Base-by-base conservation (phyloP, 2,797 vertebrate genomes). In the Oryzias sinensis region DNA sequence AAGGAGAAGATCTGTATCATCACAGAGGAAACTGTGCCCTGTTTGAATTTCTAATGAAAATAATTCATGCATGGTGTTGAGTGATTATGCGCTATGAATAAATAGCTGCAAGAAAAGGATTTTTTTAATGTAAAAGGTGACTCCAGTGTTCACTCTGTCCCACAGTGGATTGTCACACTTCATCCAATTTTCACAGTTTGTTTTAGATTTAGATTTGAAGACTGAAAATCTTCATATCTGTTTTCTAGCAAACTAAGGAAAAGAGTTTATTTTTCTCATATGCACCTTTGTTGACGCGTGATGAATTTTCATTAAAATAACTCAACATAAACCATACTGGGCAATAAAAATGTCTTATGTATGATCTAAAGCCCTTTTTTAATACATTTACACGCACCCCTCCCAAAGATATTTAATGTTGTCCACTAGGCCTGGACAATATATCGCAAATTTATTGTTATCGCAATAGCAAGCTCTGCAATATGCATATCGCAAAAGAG, bases 21-120 rank as follows among this genome's bases (percentile, higher is more conserved):
- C 43, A 66, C 55, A 69, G 56, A 73, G 43, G 68, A 71, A 80
- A 70, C 40, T 71, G 57, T 43, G 2, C 59, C 58, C 41, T 74
- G 65, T 85, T 84, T 82, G 74, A 83, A 82, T 81, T 82, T 77
- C 77, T 81, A 83, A 87, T 83, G 71, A 74, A 80, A 80, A 68
- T 67, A 68, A 74, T 77, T 56, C 64, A 65, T 65, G 20, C 60
- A 62, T 40, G 57, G 70, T 57, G 70, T 70, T 27, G 24, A 68
- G 64, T 14, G 17, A 79, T 81, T 82, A 69, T 52, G 13, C 67
- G 65, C 76, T 66, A 69, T 74, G 76, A 81, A 79, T 74, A 81
- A 72, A 84, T 79, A 62, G 62, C 82, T 4, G 2, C 0, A 0
- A 72, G 82, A 64, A 65, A 66, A 53, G 41, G 61, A 22, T 20